Evolutionary conservation across 2,888 invertebrate genomes (phyloP).

Genomic region (Callinectes sapidus): DNA sequence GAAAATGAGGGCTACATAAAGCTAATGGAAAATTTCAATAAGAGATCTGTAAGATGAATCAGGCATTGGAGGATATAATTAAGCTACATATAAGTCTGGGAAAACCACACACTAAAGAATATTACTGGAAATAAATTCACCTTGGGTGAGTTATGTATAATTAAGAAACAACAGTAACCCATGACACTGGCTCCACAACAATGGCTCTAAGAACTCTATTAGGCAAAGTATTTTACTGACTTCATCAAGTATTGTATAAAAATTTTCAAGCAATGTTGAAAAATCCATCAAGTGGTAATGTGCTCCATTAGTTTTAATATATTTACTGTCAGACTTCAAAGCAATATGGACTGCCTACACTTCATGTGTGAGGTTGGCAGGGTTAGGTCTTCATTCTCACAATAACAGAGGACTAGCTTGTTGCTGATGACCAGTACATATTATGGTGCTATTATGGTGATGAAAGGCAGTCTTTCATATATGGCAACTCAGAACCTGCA

Average conservation of each 20-base stretch:
- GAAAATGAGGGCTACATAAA: conserved; percentile 6
- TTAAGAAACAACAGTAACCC: background rate
- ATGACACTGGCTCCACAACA: background rate
- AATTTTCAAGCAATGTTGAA: background rate
- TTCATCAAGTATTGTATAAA: conserved; percentile 11
- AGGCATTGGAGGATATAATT: background rate
- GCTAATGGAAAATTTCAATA: conserved; percentile 4
- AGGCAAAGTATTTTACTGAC: background rate
- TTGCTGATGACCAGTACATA: background rate
- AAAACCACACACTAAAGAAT: background rate
- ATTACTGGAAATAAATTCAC: background rate
- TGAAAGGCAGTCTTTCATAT: background rate
- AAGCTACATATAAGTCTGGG: background rate
- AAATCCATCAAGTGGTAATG: conserved; percentile 13
- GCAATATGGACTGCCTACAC: background rate
- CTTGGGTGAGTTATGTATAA: background rate
- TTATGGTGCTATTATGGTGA: background rate
- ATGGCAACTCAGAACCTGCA: background rate
- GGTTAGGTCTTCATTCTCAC: background rate
- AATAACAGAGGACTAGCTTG: background rate
- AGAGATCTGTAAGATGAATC: background rate
- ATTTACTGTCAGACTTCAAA: conserved; percentile 18
- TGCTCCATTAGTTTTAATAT: background rate
- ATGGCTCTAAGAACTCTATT: background rate
- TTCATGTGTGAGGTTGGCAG: background rate